phyloP scores from a whole-genome alignment of 2,113 vertebrate species.

The Natator depressus region DNA sequence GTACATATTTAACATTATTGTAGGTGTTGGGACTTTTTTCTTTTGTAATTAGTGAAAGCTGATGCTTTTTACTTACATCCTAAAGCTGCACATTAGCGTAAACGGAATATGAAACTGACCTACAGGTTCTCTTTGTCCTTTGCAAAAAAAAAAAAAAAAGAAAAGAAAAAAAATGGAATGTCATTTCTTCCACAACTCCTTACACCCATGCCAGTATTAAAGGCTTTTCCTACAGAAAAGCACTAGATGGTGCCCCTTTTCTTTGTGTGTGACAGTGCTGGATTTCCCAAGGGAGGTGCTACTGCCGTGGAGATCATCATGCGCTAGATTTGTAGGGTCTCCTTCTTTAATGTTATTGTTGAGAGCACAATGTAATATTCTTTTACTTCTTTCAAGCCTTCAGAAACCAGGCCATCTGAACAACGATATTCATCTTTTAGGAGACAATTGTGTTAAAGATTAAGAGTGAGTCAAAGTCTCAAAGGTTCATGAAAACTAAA shows the following conservation, averaged over 20 bases:
- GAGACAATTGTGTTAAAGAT: slow-evolving; percentile 3
- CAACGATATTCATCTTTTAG: not conserved
- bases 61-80: slow-evolving; percentile 52
- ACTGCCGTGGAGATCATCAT: slow-evolving; percentile 59
- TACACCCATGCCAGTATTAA: not conserved
- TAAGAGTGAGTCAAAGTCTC: not conserved
- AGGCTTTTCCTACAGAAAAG: slow-evolving; percentile 86
- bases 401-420: not conserved
- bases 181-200: slow-evolving; percentile 42
- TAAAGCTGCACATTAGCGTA: slow-evolving; percentile 48
- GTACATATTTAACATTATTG: slow-evolving; percentile 39
- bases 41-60: slow-evolving; percentile 37
- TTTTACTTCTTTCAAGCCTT: not conserved
- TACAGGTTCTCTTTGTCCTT: slow-evolving; percentile 70
- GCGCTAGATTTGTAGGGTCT: slow-evolving; percentile 37
- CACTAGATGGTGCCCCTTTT: slow-evolving; percentile 97
- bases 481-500: slow-evolving; percentile 3
- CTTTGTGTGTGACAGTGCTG: slow-evolving; percentile 76
- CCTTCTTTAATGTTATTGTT: slow-evolving; percentile 26
- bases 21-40: slow-evolving; percentile 18
- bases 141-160: slow-evolving; percentile 42
- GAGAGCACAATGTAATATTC: not conserved
- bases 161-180: slow-evolving; percentile 33
- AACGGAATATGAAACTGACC: slow-evolving; percentile 65
- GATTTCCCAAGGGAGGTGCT: slow-evolving; percentile 67